Evolutionary conservation across 1,140 invertebrate genomes (phyloP).

Genomic region (Leptopilina clavipes): DNA sequence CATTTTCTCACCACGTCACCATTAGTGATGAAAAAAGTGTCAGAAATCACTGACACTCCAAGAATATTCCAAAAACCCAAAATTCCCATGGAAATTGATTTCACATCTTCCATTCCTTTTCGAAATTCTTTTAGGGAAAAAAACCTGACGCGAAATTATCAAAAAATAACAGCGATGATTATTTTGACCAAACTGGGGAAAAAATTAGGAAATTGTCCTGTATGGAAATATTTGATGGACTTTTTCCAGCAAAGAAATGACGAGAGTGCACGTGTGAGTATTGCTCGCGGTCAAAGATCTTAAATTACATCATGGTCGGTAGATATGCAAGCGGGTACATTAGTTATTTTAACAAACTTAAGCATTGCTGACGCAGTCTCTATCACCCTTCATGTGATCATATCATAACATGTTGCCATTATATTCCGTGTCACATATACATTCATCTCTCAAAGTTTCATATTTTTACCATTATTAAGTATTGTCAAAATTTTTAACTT

Average conservation of each 20-base stretch:
- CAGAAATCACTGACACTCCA: no score
- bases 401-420: neutral
- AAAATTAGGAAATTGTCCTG: neutral
- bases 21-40: no score
- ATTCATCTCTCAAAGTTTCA: neutral
- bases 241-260: neutral
- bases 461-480: no score
- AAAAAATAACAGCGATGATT: no score
- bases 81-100: no score
- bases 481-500: no score
- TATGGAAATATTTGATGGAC: no score
- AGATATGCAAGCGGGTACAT: neutral
- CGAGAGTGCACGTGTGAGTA: neutral
- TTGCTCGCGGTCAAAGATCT: slow-evolving; percentile 53
- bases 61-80: no score
- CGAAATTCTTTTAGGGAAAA: no score
- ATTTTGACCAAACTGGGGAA: neutral
- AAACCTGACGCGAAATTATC: no score
- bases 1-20: no score
- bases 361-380: neutral
- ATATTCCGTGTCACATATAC: neutral
- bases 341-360: neutral
- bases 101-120: no score
- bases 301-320: slow-evolving; percentile 52
- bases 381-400: neutral